phyloP scores from a whole-genome alignment of 2,797 vertebrate species.

The Lagorchestes hirsutus region DNA sequence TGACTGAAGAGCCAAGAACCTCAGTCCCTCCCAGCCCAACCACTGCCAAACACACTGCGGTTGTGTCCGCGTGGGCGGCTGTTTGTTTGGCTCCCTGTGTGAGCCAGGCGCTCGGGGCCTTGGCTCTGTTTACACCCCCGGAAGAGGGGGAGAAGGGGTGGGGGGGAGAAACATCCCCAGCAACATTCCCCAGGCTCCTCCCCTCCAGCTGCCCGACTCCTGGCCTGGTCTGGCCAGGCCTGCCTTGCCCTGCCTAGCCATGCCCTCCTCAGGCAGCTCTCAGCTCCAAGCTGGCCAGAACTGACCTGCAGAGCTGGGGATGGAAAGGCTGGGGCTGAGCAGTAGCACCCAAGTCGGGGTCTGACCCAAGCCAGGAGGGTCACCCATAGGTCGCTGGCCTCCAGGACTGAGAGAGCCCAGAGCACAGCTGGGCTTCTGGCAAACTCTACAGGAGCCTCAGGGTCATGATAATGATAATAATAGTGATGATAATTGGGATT shows the following conservation, averaged over 20 bases:
- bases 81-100: neutral
- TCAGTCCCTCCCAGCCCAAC: neutral
- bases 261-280: neutral
- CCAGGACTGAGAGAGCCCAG: neutral
- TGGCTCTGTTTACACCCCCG: neutral
- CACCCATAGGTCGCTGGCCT: neutral
- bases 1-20: neutral
- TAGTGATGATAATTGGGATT: neutral
- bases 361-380: neutral
- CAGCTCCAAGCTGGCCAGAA: neutral
- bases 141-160: neutral
- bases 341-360: neutral
- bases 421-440: neutral
- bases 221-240: neutral
- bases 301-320: neutral
- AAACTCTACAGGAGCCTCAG: neutral
- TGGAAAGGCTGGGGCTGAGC: neutral
- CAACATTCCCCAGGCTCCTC: neutral
- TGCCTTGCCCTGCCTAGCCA: neutral
- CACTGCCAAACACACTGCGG: slow-evolving; percentile 16
- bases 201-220: neutral
- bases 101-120: neutral
- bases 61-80: slow-evolving; percentile 14
- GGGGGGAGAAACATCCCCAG: neutral
- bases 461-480: neutral